A percentile compares a stretch with the other conserved stretches of the same genome.
phyloP scores from a whole-genome alignment of 2,888 invertebrate species.

The Drosophila sordidula region DNA sequence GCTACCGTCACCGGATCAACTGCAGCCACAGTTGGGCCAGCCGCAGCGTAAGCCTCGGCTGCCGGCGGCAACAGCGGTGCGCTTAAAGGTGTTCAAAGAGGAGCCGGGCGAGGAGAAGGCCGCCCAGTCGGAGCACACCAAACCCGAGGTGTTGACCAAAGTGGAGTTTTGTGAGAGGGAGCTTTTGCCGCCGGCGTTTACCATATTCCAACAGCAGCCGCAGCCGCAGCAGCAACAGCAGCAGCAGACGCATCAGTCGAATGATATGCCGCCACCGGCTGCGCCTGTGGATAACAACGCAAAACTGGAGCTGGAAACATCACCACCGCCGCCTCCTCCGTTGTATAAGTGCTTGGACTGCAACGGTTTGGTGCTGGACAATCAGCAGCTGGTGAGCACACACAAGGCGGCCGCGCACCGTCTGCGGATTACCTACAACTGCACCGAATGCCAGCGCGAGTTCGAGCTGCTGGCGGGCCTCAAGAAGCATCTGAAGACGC shows the following conservation, averaged over 20 bases:
- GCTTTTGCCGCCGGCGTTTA: constrained; percentile 64
- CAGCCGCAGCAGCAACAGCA: background rate
- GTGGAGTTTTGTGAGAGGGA: constrained; percentile 65
- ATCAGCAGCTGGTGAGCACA: constrained; percentile 65
- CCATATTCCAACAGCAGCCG: constrained; percentile 65
- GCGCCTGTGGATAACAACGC: constrained; percentile 22
- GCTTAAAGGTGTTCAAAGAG: constrained; percentile 76
- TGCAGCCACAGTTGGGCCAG: constrained; percentile 39
- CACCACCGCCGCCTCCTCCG: constrained; percentile 61
- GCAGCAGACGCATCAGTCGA: background rate
- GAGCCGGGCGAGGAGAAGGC: constrained; percentile 68
- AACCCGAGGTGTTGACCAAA: constrained; percentile 49
- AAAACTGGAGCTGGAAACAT: constrained; percentile 51
- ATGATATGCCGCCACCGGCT: constrained; percentile 66
- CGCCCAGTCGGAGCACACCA: background rate
- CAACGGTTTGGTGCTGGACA: constrained; percentile 72
- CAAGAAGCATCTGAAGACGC: constrained; percentile 83
- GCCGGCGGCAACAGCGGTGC: constrained; percentile 63
- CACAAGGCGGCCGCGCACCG: constrained; percentile 82
- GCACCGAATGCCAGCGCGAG: constrained; percentile 82
- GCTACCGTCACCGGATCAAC: constrained; percentile 59
- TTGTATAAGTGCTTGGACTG: constrained; percentile 83
- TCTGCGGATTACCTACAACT: constrained; percentile 78
- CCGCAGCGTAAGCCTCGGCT: constrained; percentile 64
- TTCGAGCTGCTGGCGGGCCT: constrained; percentile 81